phyloP scores from a whole-genome alignment of 2,888 invertebrate species.

The Folsomia candida region DNA sequence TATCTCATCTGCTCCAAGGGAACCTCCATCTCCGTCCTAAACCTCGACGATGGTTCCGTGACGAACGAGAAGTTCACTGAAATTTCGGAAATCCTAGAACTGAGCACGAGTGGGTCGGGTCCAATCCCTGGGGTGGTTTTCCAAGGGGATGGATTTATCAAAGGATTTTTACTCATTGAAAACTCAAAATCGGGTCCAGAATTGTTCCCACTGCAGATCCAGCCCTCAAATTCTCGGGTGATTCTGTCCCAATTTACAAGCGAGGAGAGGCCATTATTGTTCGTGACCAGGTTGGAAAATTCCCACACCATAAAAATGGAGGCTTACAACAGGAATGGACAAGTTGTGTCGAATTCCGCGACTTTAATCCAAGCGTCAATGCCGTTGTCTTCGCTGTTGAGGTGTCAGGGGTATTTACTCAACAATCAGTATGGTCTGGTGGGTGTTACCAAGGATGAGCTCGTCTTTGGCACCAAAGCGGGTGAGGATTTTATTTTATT shows the following conservation, averaged over 20 bases:
- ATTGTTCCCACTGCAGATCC: conserved; percentile 34
- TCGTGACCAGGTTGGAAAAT: conserved; percentile 34
- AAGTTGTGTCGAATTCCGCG: conserved; percentile 23
- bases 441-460: conserved; percentile 43
- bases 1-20: conserved; percentile 38
- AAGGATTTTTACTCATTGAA: conserved; percentile 39
- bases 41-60: conserved; percentile 39
- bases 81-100: conserved; percentile 13
- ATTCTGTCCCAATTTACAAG: conserved; percentile 30
- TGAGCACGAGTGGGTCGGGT: conserved; percentile 28
- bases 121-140: conserved; percentile 29
- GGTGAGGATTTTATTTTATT: too few species aligned
- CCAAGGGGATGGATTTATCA: conserved; percentile 30
- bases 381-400: conserved; percentile 29
- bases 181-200: conserved; percentile 42
- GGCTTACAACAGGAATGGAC: conserved; percentile 30
- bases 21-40: conserved; percentile 28
- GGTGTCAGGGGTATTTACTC: conserved; percentile 55
- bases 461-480: conserved; percentile 42
- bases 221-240: conserved; percentile 19
- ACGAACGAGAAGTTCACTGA: conserved; percentile 27
- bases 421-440: conserved; percentile 42
- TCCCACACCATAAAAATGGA: conserved; percentile 27
- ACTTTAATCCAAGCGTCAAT: conserved; percentile 23
- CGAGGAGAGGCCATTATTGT: conserved; percentile 25